Evolutionary conservation across 2,888 invertebrate genomes (phyloP).

Genomic region (Macrophya alboannulata): DNA sequence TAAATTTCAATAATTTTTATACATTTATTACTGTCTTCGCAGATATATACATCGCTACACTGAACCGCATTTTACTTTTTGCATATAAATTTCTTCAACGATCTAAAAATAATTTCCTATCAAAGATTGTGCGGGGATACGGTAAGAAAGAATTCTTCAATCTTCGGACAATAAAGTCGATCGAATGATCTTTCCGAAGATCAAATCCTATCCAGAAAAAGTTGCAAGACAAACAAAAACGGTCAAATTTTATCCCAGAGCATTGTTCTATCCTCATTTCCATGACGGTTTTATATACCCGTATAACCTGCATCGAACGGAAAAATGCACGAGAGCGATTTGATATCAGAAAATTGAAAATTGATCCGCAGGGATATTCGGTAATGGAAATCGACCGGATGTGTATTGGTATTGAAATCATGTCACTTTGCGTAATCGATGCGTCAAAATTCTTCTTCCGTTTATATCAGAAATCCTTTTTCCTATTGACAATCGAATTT

Average conservation of each 20-base stretch:
- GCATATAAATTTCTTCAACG: neutral
- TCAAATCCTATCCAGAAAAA: neutral
- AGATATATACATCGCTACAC: neutral
- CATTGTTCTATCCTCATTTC: neutral
- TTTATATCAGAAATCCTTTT: neutral
- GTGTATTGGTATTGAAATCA: constrained; percentile 47
- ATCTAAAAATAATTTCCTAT: neutral
- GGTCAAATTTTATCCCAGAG: neutral
- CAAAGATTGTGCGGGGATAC: neutral
- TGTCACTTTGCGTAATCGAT: neutral
- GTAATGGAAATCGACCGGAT: neutral
- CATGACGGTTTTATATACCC: neutral
- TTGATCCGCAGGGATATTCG: constrained; percentile 46
- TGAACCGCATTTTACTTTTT: neutral
- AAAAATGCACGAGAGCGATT: neutral
- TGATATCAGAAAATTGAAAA: constrained; percentile 57
- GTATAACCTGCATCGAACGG: neutral
- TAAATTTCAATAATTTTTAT: neutral
- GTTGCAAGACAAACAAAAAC: neutral
- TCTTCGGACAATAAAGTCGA: neutral
- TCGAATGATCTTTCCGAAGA: neutral
- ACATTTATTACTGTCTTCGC: neutral
- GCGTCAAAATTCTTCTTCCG: neutral
- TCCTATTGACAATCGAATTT: constrained; percentile 7
- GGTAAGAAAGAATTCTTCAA: neutral